These are phyloP conservation scores for Merodon equestris DNA, from an alignment of 2,888 invertebrate genomes.

Conservation along the genomic window DNA sequence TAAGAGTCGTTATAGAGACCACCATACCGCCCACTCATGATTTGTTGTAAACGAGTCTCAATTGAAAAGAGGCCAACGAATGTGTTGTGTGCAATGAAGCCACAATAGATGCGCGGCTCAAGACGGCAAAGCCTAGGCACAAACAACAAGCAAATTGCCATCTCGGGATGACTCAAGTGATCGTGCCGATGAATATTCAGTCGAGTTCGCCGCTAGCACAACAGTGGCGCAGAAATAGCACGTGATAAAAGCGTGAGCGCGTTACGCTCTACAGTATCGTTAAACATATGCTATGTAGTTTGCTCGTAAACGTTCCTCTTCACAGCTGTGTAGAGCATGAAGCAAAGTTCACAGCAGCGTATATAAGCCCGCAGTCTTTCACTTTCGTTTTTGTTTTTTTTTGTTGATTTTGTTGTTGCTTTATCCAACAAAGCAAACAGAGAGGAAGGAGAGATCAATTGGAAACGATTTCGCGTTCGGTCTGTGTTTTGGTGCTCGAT, in stretches of 20 bases:
- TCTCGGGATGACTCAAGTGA: conserved; percentile 66
- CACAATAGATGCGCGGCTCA: conserved; percentile 9
- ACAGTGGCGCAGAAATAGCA: conserved; percentile 7
- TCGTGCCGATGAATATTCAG: conserved; percentile 10
- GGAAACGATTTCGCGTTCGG: conserved; percentile 40
- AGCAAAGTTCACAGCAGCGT: conserved; percentile 43
- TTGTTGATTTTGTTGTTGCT: conserved; percentile 27
- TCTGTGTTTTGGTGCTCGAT: conserved; percentile 54
- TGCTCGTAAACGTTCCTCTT: not conserved
- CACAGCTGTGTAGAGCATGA: not conserved
- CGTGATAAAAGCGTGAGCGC: conserved; percentile 63
- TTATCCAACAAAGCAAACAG: conserved; percentile 6
- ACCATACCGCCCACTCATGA: too few relatives aligned
- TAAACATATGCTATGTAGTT: not conserved
- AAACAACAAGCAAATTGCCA: not conserved
- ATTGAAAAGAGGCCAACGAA: conserved; percentile 49
- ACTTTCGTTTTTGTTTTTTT: conserved; percentile 37
- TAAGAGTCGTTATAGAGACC: too few relatives aligned
- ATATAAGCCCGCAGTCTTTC: conserved; percentile 4
- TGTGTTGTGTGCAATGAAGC: conserved; percentile 14
- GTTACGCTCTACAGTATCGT: too few relatives aligned
- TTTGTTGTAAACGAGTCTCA: conserved; percentile 20
- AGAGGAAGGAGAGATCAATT: conserved; percentile 35
- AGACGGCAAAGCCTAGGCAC: not conserved
- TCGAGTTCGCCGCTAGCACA: too few relatives aligned